These are phyloP conservation scores for Pterocles orientalis DNA, from an alignment of 2,113 vertebrate genomes.

Conservation along the genomic window DNA sequence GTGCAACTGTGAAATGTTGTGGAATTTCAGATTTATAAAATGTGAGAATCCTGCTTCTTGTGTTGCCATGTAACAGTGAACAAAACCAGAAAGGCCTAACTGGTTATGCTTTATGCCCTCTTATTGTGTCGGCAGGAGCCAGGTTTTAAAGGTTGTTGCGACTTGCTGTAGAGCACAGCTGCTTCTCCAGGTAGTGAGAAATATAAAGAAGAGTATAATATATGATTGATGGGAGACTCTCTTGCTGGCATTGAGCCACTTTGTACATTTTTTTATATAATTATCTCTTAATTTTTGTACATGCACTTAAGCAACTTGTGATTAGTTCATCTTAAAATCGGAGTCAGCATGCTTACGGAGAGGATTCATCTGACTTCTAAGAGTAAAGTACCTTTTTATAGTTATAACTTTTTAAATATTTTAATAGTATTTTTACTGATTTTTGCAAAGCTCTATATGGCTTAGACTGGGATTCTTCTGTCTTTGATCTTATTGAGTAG, in stretches of 20 bases:
- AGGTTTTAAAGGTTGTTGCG: constrained; percentile 22
- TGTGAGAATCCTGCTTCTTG: background rate
- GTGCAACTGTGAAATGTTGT: background rate
- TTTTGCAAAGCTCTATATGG: background rate
- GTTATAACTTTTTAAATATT: background rate
- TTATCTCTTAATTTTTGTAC: constrained; percentile 40
- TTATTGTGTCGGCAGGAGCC: background rate
- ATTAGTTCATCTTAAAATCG: background rate
- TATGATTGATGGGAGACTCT: constrained; percentile 34
- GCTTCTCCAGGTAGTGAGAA: background rate
- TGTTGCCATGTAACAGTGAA: background rate
- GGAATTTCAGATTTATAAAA: background rate
- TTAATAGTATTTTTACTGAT: background rate
- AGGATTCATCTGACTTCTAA: background rate
- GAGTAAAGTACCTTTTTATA: background rate
- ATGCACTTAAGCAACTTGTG: background rate
- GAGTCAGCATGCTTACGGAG: background rate
- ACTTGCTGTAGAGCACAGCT: constrained; percentile 48
- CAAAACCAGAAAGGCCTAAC: background rate
- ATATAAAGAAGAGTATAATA: background rate
- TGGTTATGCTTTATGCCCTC: background rate
- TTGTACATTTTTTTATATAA: constrained; percentile 6
- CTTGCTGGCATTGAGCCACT: constrained; percentile 21
- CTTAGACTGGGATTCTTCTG: background rate
- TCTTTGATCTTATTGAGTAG: background rate